Conservation (phyloP, 2,888 invertebrate species). For the Eucriotettix oculatus region DNA sequence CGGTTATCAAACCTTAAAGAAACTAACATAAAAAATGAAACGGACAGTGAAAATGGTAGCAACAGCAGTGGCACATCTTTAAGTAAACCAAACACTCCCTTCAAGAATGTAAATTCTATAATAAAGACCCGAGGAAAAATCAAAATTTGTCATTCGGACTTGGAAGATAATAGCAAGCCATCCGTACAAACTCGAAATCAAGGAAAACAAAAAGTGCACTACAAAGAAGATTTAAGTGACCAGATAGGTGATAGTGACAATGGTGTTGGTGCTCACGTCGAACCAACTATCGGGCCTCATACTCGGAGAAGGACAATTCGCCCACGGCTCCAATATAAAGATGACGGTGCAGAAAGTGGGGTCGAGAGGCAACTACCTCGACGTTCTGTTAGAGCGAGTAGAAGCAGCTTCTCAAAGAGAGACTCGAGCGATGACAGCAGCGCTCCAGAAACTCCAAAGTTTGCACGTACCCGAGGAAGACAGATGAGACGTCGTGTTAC, state of each 20-base stretch:
- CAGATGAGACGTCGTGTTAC: slow-evolving; percentile 27
- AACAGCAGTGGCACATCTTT: neutral
- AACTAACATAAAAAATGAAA: neutral
- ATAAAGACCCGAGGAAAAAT: no score
- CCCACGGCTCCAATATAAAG: slow-evolving; percentile 1
- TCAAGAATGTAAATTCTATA: no score
- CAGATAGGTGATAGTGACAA: neutral
- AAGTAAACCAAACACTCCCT: neutral
- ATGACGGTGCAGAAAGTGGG: slow-evolving; percentile 19
- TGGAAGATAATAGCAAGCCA: neutral
- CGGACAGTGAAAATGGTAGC: neutral
- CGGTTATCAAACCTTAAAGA: no score
- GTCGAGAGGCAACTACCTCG: slow-evolving; percentile 17
- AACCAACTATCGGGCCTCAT: neutral
- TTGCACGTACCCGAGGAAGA: slow-evolving; percentile 6
- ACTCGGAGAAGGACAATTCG: neutral
- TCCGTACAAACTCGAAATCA: neutral
- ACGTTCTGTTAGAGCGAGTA: slow-evolving; percentile 4
- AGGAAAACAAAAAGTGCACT: neutral
- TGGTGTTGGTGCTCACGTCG: neutral
- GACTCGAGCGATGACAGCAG: slow-evolving; percentile 15
- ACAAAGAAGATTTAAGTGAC: neutral
- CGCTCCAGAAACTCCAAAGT: slow-evolving; percentile 19
- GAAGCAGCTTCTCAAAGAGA: neutral
- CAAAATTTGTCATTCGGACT: no score